These are phyloP conservation scores for Drosophila ficusphila DNA, from an alignment of 1,140 invertebrate species.

Conservation along the genomic window DNA sequence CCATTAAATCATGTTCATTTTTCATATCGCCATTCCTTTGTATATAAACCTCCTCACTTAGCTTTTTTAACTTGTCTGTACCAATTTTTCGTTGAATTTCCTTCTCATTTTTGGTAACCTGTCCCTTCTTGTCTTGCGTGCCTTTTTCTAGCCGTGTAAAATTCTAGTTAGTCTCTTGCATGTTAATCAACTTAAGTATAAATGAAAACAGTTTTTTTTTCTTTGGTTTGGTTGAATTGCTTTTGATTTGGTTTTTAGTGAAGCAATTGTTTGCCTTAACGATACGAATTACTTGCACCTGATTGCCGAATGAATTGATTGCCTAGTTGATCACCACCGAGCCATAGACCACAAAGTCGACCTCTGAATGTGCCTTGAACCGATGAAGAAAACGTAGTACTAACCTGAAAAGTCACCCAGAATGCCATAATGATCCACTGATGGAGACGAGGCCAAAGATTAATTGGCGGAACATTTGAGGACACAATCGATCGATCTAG, in stretches of 20 bases:
- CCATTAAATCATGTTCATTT: slow-evolving; percentile 13
- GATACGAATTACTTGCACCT: slow-evolving; percentile 68
- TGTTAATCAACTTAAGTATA: slow-evolving; percentile 44
- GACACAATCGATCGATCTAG: slow-evolving; percentile 15
- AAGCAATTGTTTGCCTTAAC: slow-evolving; percentile 59
- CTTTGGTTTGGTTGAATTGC: not conserved
- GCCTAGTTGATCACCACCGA: slow-evolving; percentile 63
- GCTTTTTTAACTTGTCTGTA: slow-evolving; percentile 30
- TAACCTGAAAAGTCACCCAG: slow-evolving; percentile 10
- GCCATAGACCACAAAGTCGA: slow-evolving; percentile 32
- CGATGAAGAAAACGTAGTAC: slow-evolving; percentile 18
- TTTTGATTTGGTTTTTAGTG: slow-evolving; percentile 12
- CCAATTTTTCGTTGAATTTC: not conserved
- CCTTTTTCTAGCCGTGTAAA: slow-evolving; percentile 68
- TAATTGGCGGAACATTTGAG: not conserved
- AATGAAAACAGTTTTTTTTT: slow-evolving; percentile 11
- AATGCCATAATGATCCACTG: slow-evolving; percentile 7
- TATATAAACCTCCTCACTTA: slow-evolving; percentile 33
- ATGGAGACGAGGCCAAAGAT: slow-evolving; percentile 8
- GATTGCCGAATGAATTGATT: slow-evolving; percentile 74
- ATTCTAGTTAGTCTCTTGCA: slow-evolving; percentile 75
- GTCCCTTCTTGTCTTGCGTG: slow-evolving; percentile 71
- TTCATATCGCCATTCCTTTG: not conserved
- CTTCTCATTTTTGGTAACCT: slow-evolving; percentile 25
- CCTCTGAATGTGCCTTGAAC: slow-evolving; percentile 39